phyloP scores from a whole-genome alignment of 2,797 vertebrate species.

The Phylloscopus collybita region DNA sequence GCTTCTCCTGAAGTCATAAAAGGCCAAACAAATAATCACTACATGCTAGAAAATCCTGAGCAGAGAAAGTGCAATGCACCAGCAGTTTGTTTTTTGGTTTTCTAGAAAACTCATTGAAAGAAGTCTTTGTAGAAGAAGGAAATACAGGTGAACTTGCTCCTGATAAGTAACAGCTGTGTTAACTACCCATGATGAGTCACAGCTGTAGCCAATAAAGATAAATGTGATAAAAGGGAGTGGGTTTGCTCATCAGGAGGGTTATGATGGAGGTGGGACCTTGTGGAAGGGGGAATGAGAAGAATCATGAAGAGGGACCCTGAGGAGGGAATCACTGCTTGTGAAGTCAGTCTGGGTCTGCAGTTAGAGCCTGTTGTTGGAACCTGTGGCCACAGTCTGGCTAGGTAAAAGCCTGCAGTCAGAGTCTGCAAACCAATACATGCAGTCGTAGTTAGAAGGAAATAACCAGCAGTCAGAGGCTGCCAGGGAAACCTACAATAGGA shows the following conservation, averaged over 20 bases:
- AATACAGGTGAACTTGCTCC: not conserved
- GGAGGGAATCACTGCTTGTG: no score
- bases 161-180: not conserved
- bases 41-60: not conserved
- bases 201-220: not conserved
- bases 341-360: not conserved
- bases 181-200: not conserved
- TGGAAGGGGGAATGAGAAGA: no score
- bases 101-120: not conserved
- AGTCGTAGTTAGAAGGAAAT: not conserved
- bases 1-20: not conserved
- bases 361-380: not conserved
- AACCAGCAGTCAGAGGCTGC: not conserved
- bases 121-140: not conserved
- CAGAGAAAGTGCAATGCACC: not conserved
- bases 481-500: not conserved
- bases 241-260: not conserved
- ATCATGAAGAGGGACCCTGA: no score
- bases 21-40: not conserved
- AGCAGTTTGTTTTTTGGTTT: not conserved
- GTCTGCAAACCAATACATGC: not conserved
- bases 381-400: not conserved
- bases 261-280: not conserved
- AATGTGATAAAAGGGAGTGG: not conserved
- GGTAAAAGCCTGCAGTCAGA: not conserved